These are phyloP conservation scores for Megalurothrips usitatus DNA, from an alignment of 2,888 invertebrate genomes.

Conservation along the genomic window DNA sequence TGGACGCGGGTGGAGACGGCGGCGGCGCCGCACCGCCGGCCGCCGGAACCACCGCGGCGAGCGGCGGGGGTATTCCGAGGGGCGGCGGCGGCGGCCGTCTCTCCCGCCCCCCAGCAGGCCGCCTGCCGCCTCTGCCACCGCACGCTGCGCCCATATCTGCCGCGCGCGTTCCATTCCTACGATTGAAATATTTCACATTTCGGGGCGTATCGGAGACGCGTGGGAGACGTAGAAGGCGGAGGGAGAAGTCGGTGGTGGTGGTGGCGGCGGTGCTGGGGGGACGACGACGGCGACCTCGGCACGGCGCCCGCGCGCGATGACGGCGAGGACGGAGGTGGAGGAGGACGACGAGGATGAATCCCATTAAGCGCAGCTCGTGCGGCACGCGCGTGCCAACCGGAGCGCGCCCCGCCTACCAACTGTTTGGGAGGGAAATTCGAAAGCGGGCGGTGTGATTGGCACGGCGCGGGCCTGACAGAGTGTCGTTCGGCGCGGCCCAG, in stretches of 20 bases:
- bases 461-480: no score
- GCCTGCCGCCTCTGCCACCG: neutral
- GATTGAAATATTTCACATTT: slow-evolving; percentile 20
- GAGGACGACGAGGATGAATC: neutral
- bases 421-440: no score
- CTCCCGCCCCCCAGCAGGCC: neutral
- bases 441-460: no score
- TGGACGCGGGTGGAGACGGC: neutral
- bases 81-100: neutral
- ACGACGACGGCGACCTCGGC: no score
- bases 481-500: no score
- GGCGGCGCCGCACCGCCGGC: neutral
- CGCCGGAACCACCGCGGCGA: no score
- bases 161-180: slow-evolving; percentile 14
- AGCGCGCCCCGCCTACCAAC: no score
- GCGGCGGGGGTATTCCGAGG: neutral
- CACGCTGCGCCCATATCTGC: neutral
- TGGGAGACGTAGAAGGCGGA: neutral
- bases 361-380: neutral
- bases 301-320: no score
- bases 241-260: no score
- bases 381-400: no score
- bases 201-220: slow-evolving; percentile 8
- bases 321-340: neutral
- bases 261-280: neutral